Base-by-base conservation (phyloP, 1,140 invertebrate genomes). In the Eueides isabella region DNA sequence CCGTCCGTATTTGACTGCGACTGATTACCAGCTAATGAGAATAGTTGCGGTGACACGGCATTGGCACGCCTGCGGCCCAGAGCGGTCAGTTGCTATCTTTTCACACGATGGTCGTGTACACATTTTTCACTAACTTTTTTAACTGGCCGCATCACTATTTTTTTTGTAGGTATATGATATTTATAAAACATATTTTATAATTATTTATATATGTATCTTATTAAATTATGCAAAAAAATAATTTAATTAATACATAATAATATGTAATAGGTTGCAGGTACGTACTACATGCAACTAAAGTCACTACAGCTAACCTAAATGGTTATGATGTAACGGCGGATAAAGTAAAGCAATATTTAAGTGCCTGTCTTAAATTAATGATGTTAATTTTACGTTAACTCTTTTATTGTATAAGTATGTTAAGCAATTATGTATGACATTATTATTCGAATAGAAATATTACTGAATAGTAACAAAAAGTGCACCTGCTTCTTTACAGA, bases 11-110 rank as follows among this genome's bases (percentile, higher is more conserved):
- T 66, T 67, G 30, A 62, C 71, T 63, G 74, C 44, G 41, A 61
- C 72, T 76, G 74, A 78, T 78, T 78, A 78, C 71, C 61, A 41
- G 71, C 38, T 71, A 76, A 76, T 71, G 67, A 63, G 74, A 71
- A 71, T 74, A 71, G 71, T 73, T 68, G 67, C 77, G 16, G 61
- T 73, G 67, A 73, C 55, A 71, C 67, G 75, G 71, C 61, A 55
- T 55, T 55, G 48, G 48, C 23, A 66, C 55, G 72, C 69, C 61
- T 23, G 23, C 26, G 61, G 41, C 41, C n/a, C 41, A 44, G 14
- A 16, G 41, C n/a, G 41, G 16, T n/a, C 41, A 44, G 41, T 44
- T 44, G 41, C 41, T n/a, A n/a, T 9, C n/a, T n/a, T n/a, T n/a
- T n/a, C 48, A 23, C 48, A 26, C 48, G 19, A 23, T 11, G 19